These are phyloP conservation scores for Danaus melanippus DNA, from an alignment of 1,140 invertebrate genomes.

Conservation along the genomic window DNA sequence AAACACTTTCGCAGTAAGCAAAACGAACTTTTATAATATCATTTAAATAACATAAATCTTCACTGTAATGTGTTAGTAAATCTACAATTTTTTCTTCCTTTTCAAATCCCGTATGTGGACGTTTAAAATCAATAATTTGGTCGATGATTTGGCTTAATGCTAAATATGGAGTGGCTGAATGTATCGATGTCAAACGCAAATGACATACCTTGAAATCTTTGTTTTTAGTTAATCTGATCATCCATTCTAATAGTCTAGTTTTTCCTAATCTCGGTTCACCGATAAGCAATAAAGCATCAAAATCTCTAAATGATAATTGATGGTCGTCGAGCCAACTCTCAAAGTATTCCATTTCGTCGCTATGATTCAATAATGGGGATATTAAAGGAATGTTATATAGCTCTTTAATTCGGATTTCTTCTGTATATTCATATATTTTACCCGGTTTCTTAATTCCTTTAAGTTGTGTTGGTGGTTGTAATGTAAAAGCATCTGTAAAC, in stretches of 20 bases:
- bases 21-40: slow-evolving; percentile 59
- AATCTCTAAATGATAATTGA: slow-evolving; percentile 36
- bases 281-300: slow-evolving; percentile 54
- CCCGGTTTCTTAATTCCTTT: slow-evolving; percentile 72
- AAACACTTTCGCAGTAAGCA: slow-evolving; percentile 50
- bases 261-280: slow-evolving; percentile 67
- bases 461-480: slow-evolving; percentile 64
- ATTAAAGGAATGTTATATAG: slow-evolving; percentile 49
- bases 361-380: slow-evolving; percentile 48
- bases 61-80: slow-evolving; percentile 44
- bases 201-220: slow-evolving; percentile 34
- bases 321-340: slow-evolving; percentile 46
- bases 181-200: slow-evolving; percentile 54
- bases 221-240: slow-evolving; percentile 41
- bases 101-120: slow-evolving; percentile 44
- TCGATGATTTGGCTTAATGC: slow-evolving; percentile 59
- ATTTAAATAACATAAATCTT: slow-evolving; percentile 60
- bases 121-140: slow-evolving; percentile 48
- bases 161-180: slow-evolving; percentile 60
- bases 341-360: slow-evolving; percentile 62
- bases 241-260: slow-evolving; percentile 57
- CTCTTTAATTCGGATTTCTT: slow-evolving; percentile 60
- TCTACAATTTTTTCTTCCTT: slow-evolving; percentile 62
- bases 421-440: slow-evolving; percentile 71
- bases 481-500: slow-evolving; percentile 67